These are phyloP conservation scores for Eurois occulta DNA, from an alignment of 2,888 invertebrate genomes.

Conservation along the genomic window DNA sequence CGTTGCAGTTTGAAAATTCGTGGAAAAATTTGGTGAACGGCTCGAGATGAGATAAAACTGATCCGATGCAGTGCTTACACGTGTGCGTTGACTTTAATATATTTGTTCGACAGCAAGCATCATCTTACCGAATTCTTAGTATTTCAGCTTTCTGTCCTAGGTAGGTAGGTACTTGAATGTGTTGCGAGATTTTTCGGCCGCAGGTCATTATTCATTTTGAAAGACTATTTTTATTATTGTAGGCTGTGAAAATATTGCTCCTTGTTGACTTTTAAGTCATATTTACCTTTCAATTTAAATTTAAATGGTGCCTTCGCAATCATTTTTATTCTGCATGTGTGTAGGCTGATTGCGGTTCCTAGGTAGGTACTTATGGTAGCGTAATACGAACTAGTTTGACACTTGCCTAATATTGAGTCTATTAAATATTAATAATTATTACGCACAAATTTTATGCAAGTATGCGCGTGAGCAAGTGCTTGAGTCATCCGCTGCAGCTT, in stretches of 20 bases:
- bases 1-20: neutral
- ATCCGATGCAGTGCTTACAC: neutral
- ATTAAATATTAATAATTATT: conserved; percentile 53
- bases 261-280: neutral
- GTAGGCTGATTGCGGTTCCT: conserved; percentile 19
- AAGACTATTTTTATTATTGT: neutral
- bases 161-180: neutral
- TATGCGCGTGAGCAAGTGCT: conserved; percentile 25
- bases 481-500: conserved; percentile 22
- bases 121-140: neutral
- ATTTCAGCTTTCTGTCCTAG: neutral
- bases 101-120: neutral
- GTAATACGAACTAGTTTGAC: conserved; percentile 40
- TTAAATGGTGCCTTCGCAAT: conserved; percentile 32
- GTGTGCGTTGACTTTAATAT: neutral
- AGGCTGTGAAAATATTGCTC: conserved; percentile 22
- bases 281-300: conserved; percentile 26
- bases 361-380: neutral
- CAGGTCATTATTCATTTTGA: neutral
- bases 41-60: neutral
- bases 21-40: neutral
- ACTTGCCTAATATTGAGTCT: conserved; percentile 41
- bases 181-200: neutral
- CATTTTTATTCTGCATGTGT: conserved; percentile 16
- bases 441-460: conserved; percentile 47